Evolutionary conservation across 2,888 invertebrate species (phyloP), one percentile per base, ranked within the genome.

Genomic region (Stenolophus ochropezus): DNA sequence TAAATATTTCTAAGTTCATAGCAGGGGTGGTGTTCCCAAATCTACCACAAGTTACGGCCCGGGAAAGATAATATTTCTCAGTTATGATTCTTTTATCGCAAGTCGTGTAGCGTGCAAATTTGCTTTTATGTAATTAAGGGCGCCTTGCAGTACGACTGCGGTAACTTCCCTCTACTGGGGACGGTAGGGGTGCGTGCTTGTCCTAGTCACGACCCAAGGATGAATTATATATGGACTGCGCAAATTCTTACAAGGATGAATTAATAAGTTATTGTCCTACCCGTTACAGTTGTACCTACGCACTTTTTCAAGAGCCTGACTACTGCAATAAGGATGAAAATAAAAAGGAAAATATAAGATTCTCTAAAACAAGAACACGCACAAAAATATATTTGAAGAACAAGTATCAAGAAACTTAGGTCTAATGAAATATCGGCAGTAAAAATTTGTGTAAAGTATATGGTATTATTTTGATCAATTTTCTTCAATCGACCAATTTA

Each of bases 61-160:
- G 8, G 33, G 56, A 11, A 25, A 51, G 53, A 74, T 74, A 74
- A 74, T 74, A 76, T 76, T 76, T 76, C 76, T 25, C 76, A 53
- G 76, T 76, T 76, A 76, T 76, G 23, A 76, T 76, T 76, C 76
- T 76, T 76, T 76, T 56, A 76, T 76, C 56, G 27, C 56, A 20
- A 21, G 33, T 27, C 56, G 56, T 42, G 76, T 76, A 33, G 76
- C 76, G 76, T 76, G 76, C 76, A 76, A 76, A 76, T 76, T 76
- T 76, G 53, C 76, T 76, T 76, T 76, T 56, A 76, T 76, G 76
- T 76, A 56, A 76, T 76, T 76, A 76, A 56, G 69, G 69, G 42
- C 69, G 42, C 20, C 69, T 69, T 69, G 69, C 69, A 20, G 16
- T 61, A n/a, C 61, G 61, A 61, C 61, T 61, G 61, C 14, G 21